Evolutionary conservation across 2,113 vertebrate species (phyloP), one percentile per base, ranked within the genome.

Genomic region (Sphaerodactylus townsendi): DNA sequence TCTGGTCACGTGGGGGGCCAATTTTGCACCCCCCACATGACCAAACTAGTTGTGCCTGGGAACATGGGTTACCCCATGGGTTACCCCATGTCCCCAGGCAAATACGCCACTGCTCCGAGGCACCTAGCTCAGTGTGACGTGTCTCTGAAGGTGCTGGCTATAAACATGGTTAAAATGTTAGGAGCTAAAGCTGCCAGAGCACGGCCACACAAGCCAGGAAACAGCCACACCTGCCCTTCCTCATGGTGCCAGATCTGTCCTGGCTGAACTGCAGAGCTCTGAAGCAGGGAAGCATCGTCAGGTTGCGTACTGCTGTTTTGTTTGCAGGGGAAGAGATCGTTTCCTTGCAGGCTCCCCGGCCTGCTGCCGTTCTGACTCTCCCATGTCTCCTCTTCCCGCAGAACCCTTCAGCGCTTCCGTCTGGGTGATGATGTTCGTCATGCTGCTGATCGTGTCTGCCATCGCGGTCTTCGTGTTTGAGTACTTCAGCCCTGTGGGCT

Each of bases 371-470:
- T 44, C 70, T 25, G 8, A 3, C 46, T 23, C 4, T 56, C 37
- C 3, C 56, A 3, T 17, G 14, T 89, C 78, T 80, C 87, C 4
- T 91, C 44, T 94, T 78, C 9, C 91, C 90, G 59, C 96, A 99
- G 99, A 99, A 89, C 99, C 99, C 39, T 99, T 99, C 97, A 99
- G 99, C 90, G 99, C 99, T 83, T 98, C 98, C 19, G 99, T 99
- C 91, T 99, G 99, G 99, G 98, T 99, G 94, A 99, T 99, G 99
- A 99, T 99, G 99, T 99, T 99, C 89, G 98, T 99, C 76, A 99
- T 99, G 98, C 96, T 99, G 92, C 97, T 99, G 85, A 97, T 99
- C 62, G 98, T 99, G 53, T 99, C 99, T 0, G 99, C 98, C 92
- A 97, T 99, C 91, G 99, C 99, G 68, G 98, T 99, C 81, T 99